Base-by-base conservation (phyloP, 2,113 vertebrate species). In the Salvelinus alpinus region DNA sequence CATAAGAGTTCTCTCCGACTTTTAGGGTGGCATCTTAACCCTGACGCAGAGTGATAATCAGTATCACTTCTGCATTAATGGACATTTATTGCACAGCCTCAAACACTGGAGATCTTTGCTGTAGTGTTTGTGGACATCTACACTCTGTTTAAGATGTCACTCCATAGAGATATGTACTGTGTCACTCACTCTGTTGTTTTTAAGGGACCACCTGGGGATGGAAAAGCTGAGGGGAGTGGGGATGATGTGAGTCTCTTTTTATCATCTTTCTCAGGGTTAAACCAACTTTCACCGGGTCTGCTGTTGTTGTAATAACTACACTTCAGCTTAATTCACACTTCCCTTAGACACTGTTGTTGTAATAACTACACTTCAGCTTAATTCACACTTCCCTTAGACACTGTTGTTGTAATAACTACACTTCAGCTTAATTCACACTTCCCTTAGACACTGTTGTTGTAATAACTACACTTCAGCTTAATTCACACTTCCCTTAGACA, bases 131-230 rank as follows among this genome's bases (percentile, higher is more conserved):
- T 51, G 51, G 64, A 85, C 84, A 76, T 85, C 82, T 84, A 77
- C 73, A 86, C 38, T 57, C 64, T 73, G 64, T 77, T 84, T 86
- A 86, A 82, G 73, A 85, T 89, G 76, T 88, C 72, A 51, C 71
- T 91, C 51, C 51, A 54, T 1, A 18, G 4, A 18, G 51, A 16
- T 18, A 54, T 54, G 51, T 16, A 18, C 51, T 54, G 51, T 54
- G 12, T 54, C 12, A 54, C 34, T 79, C 18, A 60, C 59, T 54
- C 75, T 92, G 80, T 78, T 93, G 74, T 90, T 70, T 92, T 91
- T 74, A 87, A 95, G 94, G 94, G 94, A 20, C 87, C 88, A 5
- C 87, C 92, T 24, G 93, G 94, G 81, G 83, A 85, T 76, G 76
- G 78, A 57, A 87, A 62, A 82, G 79, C 70, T 83, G 94, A 95